Conservation (phyloP, 2,113 vertebrate genomes). For the Ptyas mucosa region DNA sequence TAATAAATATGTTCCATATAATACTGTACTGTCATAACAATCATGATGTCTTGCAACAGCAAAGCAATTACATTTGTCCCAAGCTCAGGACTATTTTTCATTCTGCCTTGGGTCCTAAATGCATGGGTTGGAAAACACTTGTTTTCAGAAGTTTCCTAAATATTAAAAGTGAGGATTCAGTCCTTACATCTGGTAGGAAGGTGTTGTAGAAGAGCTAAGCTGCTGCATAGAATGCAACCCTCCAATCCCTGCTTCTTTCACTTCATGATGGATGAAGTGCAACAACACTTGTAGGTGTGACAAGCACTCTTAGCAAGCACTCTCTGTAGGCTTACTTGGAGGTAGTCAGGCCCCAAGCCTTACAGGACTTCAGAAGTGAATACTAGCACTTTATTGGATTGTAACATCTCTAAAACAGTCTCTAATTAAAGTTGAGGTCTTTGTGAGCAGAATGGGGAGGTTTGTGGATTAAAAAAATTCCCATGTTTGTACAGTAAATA, state of each 20-base stretch:
- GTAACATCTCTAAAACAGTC: conserved; percentile 15
- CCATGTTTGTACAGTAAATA: not conserved
- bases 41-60: not conserved
- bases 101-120: not conserved
- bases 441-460: not conserved
- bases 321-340: not conserved
- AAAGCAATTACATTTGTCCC: not conserved
- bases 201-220: not conserved
- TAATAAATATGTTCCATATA: not conserved
- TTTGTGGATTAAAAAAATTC: conserved; percentile 10
- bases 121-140: not conserved
- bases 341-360: not conserved
- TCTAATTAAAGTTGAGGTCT: conserved; percentile 2
- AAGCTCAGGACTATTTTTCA: not conserved
- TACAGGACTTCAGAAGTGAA: not conserved
- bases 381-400: not conserved
- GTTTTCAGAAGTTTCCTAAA: not conserved
- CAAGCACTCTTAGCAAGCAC: not conserved
- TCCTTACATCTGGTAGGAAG: not conserved
- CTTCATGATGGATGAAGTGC: not conserved
- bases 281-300: not conserved
- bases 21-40: not conserved
- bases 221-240: not conserved
- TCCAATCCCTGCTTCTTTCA: not conserved
- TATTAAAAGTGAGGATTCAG: not conserved